These are phyloP conservation scores for Euglossa dilemma DNA, from an alignment of 1,140 invertebrate genomes.

Conservation along the genomic window DNA sequence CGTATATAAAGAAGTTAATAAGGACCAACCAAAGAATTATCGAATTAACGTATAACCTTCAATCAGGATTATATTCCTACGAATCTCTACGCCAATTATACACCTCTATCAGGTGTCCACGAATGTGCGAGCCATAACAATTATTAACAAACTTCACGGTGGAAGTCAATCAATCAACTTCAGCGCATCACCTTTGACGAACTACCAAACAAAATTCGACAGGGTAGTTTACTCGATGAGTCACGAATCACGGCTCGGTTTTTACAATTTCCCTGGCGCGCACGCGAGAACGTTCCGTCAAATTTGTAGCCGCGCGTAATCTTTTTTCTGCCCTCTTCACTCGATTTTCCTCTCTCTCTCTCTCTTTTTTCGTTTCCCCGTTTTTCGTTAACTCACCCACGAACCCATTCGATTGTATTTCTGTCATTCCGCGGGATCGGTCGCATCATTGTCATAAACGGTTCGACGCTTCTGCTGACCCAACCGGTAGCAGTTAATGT, in stretches of 20 bases:
- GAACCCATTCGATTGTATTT: constrained; percentile 11
- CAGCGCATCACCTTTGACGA: too few species aligned
- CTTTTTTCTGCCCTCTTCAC: too few species aligned
- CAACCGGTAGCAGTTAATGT: constrained; percentile 65
- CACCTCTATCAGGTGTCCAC: too few species aligned
- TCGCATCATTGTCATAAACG: constrained; percentile 67
- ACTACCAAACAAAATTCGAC: too few species aligned
- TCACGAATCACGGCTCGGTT: neutral
- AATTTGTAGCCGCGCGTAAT: neutral
- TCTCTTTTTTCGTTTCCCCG: neutral
- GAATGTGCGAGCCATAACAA: too few species aligned
- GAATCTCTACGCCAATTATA: too few species aligned
- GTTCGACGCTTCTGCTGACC: constrained; percentile 67
- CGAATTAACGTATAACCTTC: too few species aligned
- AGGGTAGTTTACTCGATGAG: neutral
- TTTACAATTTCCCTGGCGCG: neutral
- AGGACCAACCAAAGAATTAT: too few species aligned
- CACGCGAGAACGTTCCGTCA: neutral
- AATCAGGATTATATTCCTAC: too few species aligned
- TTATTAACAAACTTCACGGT: too few species aligned
- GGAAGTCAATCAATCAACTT: too few species aligned
- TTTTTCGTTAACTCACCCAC: neutral
- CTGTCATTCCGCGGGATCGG: constrained; percentile 55
- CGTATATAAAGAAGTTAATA: too few species aligned
- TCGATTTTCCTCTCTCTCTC: neutral